Base-by-base conservation (phyloP, 2,797 vertebrate genomes). In the Pygocentrus nattereri region DNA sequence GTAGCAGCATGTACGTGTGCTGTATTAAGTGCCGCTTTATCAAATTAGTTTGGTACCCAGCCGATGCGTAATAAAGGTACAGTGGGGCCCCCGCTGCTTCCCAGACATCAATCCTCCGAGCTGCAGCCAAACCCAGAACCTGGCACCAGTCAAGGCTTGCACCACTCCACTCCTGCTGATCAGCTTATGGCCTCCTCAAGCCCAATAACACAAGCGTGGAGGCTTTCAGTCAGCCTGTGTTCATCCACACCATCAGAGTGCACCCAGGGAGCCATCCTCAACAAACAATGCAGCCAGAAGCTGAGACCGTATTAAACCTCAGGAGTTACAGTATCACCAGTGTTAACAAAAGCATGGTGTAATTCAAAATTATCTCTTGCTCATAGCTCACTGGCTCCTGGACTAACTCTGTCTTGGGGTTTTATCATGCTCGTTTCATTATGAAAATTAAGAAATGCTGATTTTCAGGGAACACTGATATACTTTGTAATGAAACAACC, bases 51-150 rank as follows among this genome's bases (percentile, higher is more conserved):
- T 79, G 85, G 87, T 87, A 89, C 85, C 91, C 90, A 92, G 89
- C 89, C 89, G 90, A 93, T 90, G 86, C 73, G 88, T 86, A 91
- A 92, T 92, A 91, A 92, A 90, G 87, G 82, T 88, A 81, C 85
- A 75, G 84, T 83, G 87, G 87, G 83, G 82, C 85, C 85, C 87
- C 88, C 41, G 74, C 85, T 84, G 88, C 79, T 90, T 87, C 74
- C 82, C 78, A 85, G 81, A 80, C 80, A 89, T 92, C 89, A 85
- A 88, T 89, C 87, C 89, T 86, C 85, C 86, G 86, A 82, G 84
- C 87, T 87, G 78, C 85, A 89, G 85, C 64, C 84, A 85, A 88
- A 86, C 81, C 71, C 58, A 34, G 11, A 69, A 76, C 70, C 86
- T 89, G 83, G 85, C 83, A 82, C 74, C 49, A 77, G 78, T 84